Evolutionary conservation across 2,113 vertebrate species (phyloP).

Genomic region (Pterocles orientalis): DNA sequence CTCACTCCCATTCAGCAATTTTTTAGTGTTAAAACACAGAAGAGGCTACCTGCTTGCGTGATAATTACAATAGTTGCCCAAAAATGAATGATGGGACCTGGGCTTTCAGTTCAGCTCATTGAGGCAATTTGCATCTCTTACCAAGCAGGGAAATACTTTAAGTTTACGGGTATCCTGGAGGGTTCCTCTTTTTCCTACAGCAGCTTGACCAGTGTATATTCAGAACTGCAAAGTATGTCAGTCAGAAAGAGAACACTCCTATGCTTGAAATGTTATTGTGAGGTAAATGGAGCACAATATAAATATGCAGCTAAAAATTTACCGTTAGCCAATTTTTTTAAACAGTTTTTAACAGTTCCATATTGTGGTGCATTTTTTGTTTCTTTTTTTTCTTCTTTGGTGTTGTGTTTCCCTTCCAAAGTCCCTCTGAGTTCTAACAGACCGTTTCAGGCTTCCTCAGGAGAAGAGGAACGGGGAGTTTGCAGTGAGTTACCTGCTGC

Average conservation of each 20-base stretch:
- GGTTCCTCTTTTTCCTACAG: neutral
- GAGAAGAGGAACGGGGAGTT: neutral
- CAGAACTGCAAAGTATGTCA: neutral
- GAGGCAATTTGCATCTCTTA: neutral
- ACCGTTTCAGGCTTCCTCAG: neutral
- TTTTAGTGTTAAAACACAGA: neutral
- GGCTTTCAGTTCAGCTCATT: neutral
- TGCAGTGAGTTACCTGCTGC: neutral
- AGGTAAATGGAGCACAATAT: neutral
- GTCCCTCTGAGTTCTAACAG: neutral
- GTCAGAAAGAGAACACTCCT: neutral
- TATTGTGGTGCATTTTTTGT: neutral
- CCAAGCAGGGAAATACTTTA: neutral
- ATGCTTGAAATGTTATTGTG: neutral
- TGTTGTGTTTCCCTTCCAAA: neutral
- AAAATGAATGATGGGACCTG: neutral
- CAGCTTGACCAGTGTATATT: neutral
- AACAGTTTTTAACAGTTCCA: neutral
- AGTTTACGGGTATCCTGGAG: neutral
- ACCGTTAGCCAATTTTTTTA: neutral
- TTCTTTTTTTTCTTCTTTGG: neutral
- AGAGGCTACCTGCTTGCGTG: neutral
- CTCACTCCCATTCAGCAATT: neutral
- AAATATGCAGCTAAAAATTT: neutral
- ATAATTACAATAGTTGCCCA: neutral